Evolutionary conservation across 2,113 vertebrate genomes (phyloP), one percentile per base, ranked within the genome.

Genomic region (Platycercus adscitus): DNA sequence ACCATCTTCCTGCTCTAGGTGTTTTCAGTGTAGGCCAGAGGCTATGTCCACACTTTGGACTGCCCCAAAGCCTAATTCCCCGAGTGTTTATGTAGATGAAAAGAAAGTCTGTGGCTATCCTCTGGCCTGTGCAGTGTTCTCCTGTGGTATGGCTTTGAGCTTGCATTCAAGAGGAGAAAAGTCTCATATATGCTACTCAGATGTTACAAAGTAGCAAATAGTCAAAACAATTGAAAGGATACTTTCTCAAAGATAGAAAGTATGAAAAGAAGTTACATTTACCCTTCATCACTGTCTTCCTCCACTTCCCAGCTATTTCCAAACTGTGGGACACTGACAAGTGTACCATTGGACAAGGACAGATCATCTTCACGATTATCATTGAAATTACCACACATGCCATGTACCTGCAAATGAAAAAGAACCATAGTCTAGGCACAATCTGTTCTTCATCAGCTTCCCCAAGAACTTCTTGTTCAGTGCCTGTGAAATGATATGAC

Each of bases 221-320:
- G 15, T 50, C 20, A 80, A 88, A 91, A 53, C 29, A 69, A 41
- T 28, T 66, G 10, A 46, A 56, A 71, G 56, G 12, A 69, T 58
- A 35, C 56, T 21, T 58, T 58, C 56, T 58, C 56, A 35, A 35
- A 58, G 16, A 49, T 33, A 19, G 33, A 26, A 77, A 24, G 31
- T 47, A 43, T 24, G 31, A 66, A 83, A 70, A 89, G 49, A 49
- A 77, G 75, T 81, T 52, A 53, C 2, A 35, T 79, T 96, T 96
- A 97, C 97, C 94, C 82, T 61, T 85, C 53, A 20, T 97, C 96
- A 35, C 96, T 97, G 65, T 97, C 95, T 50, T 35, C 10, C 24
- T 94, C 94, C 61, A 96, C 95, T 90, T 97, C 93, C 98, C 98
- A 98, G 73, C 97, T 98, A n/a, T 98, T 98, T 88, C 98, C 98